phyloP scores from a whole-genome alignment of 2,797 vertebrate genomes.

The Micromesistius poutassou region DNA sequence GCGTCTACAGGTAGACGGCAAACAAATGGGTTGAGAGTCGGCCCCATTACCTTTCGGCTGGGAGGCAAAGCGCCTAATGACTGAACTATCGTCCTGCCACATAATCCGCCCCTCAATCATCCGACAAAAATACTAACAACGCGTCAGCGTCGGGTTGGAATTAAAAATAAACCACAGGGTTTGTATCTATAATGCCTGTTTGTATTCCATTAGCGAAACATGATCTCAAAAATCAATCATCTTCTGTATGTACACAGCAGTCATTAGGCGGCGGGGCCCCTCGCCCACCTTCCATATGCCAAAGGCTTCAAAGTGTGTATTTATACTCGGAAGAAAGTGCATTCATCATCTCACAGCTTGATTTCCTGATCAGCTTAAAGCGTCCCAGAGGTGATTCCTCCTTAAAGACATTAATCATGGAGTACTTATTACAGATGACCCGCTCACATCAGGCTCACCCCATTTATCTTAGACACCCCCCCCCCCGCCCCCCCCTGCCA shows the following conservation, averaged over 20 bases:
- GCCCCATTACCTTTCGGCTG: neutral
- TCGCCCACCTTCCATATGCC: constrained; percentile 38
- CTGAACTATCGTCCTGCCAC: neutral
- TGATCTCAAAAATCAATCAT: constrained; percentile 45
- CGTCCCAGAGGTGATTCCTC: constrained; percentile 59
- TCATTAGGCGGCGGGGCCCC: constrained; percentile 42
- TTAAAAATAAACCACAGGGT: constrained; percentile 14
- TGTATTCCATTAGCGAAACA: constrained; percentile 35
- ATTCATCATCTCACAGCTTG: constrained; percentile 61
- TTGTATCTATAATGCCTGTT: constrained; percentile 29
- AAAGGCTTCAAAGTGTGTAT: constrained; percentile 46
- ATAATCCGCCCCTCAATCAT: neutral
- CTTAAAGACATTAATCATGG: constrained; percentile 65
- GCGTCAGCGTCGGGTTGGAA: neutral
- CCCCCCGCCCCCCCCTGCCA: neutral
- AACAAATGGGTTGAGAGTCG: neutral
- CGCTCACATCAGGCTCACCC: constrained; percentile 49
- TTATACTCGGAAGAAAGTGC: constrained; percentile 49
- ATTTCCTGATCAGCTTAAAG: constrained; percentile 59
- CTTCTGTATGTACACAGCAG: constrained; percentile 30
- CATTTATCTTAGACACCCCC: constrained; percentile 56
- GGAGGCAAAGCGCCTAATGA: neutral
- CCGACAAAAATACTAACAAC: neutral
- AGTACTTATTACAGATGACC: constrained; percentile 61
- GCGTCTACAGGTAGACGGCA: neutral